A percentile compares a stretch with the other conserved stretches of the same genome.
Conservation (phyloP, 92 coral and sea anemone genomes). For the Micromussa lordhowensis region DNA sequence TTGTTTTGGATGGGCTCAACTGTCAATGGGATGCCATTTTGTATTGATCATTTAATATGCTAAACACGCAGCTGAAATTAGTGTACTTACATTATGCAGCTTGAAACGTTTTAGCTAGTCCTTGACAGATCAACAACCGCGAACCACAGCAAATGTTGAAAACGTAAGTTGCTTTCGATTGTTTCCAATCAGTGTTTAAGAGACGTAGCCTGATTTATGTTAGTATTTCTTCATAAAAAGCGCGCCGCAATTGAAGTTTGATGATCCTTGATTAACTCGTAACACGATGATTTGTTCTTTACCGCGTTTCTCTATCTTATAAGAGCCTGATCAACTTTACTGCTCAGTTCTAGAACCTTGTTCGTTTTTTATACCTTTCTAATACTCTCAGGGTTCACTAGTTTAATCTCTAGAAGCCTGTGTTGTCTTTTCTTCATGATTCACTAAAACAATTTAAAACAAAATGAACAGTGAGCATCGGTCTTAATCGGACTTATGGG, state of each 20-base stretch:
- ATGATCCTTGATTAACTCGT: not conserved
- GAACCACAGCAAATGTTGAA: not conserved
- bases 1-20: not conserved
- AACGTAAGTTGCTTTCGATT: not conserved
- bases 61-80: not conserved
- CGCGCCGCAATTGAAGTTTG: not conserved
- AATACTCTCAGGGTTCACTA: not conserved
- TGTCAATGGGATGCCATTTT: not conserved
- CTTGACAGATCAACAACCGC: not conserved
- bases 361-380: not conserved
- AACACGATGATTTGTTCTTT: not conserved
- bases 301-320: not conserved
- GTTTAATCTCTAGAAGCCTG: not conserved
- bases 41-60: slow-evolving; percentile 1
- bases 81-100: not conserved
- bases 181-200: not conserved
- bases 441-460: too few species aligned
- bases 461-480: too few species aligned
- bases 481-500: too few species aligned
- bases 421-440: too few species aligned
- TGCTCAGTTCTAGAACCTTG: not conserved
- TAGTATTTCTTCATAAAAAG: not conserved
- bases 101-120: not conserved
- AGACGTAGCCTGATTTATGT: not conserved
- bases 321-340: not conserved